phyloP scores from a whole-genome alignment of 2,113 vertebrate genomes.

The Mesembrinibis cayennensis region DNA sequence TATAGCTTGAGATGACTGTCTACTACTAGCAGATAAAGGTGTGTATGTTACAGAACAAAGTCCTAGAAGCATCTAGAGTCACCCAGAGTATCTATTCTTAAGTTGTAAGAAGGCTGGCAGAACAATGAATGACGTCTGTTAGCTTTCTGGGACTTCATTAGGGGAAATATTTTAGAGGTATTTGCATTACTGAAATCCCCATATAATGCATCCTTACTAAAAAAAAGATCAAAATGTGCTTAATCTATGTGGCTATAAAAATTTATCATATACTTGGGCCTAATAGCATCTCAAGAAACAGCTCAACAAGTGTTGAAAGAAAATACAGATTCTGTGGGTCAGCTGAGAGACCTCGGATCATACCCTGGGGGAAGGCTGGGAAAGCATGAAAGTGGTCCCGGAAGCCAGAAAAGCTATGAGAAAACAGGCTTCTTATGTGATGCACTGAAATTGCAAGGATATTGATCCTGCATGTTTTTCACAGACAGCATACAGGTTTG shows the following conservation, averaged over 20 bases:
- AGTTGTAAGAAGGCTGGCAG: neutral
- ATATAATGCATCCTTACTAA: neutral
- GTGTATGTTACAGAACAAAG: neutral
- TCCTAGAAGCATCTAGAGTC: neutral
- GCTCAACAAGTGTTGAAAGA: neutral
- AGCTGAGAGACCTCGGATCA: neutral
- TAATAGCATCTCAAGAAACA: neutral
- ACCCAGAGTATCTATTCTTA: neutral
- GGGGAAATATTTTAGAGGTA: neutral
- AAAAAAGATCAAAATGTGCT: neutral
- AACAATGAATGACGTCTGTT: neutral
- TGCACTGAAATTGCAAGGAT: neutral
- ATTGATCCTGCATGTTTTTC: neutral
- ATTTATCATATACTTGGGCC: neutral
- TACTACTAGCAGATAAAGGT: neutral
- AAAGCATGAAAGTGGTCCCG: neutral
- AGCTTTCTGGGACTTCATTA: neutral
- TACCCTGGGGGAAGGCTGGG: neutral
- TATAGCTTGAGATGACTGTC: neutral
- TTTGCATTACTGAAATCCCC: neutral
- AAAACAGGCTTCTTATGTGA: neutral
- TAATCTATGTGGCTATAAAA: neutral
- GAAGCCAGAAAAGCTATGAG: neutral
- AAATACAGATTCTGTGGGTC: neutral
- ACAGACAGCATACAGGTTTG: neutral